phyloP scores from a whole-genome alignment of 2,797 vertebrate genomes.

The Acanthurus tractus region DNA sequence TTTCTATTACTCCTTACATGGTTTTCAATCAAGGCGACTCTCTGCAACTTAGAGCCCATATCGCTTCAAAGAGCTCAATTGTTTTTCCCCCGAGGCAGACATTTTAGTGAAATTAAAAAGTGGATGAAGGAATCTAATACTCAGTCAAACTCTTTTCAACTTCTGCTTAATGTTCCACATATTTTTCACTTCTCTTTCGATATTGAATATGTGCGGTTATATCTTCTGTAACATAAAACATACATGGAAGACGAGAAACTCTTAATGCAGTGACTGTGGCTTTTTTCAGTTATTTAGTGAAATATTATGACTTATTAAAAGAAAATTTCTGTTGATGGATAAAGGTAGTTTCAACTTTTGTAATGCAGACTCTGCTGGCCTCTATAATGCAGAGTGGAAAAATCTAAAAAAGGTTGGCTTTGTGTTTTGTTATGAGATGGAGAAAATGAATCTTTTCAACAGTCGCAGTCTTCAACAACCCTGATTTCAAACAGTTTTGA shows the following conservation, averaged over 20 bases:
- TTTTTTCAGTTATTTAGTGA: neutral
- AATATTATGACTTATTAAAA: neutral
- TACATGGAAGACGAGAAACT: no score
- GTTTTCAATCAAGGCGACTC: conserved; percentile 38
- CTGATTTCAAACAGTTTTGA: no score
- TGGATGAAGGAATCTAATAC: neutral
- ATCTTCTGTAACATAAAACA: no score
- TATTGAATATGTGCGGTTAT: no score
- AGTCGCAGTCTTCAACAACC: no score
- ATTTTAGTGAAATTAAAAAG: conserved; percentile 17
- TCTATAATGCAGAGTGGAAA: neutral
- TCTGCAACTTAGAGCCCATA: conserved; percentile 15
- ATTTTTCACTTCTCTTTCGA: conserved; percentile 1
- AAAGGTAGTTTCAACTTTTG: neutral
- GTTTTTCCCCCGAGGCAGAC: conserved; percentile 17
- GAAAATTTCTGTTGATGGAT: neutral
- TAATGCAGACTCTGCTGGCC: neutral
- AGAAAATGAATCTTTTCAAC: no score
- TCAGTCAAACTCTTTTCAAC: neutral
- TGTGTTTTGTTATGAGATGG: no score
- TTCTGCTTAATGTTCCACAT: conserved; percentile 21
- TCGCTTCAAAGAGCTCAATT: conserved; percentile 5
- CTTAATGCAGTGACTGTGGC: no score
- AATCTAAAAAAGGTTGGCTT: neutral
- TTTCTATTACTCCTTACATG: conserved; percentile 29